A percentile compares a stretch with the other conserved stretches of the same genome.
phyloP scores from a whole-genome alignment of 1,140 invertebrate species.

The Plectrocnemia conspersa region DNA sequence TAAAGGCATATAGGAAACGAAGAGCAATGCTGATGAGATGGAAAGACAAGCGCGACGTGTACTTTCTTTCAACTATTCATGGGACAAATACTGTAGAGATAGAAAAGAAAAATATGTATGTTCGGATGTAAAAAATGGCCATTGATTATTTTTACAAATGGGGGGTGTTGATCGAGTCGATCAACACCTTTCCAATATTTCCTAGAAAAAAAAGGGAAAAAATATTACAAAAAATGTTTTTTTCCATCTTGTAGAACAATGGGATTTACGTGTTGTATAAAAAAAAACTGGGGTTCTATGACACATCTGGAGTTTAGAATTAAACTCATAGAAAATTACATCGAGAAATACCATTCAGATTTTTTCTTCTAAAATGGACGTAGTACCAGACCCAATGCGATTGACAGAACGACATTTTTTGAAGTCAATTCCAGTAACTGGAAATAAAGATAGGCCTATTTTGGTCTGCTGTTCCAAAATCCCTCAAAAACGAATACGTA shows the following conservation, averaged over 20 bases:
- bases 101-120: conserved; percentile 3
- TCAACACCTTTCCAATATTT: conserved; percentile 11
- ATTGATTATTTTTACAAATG: conserved; percentile 17
- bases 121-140: no score
- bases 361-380: conserved; percentile 9
- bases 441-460: conserved; percentile 2
- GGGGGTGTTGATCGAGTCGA: conserved; percentile 21
- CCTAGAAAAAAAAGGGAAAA: conserved; percentile 20
- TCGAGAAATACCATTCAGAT: conserved; percentile 5
- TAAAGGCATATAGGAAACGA: conserved; percentile 6
- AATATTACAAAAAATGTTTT: conserved; percentile 20
- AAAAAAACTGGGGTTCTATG: conserved; percentile 11
- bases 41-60: conserved; percentile 20
- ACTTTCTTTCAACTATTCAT: conserved; percentile 21
- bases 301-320: conserved; percentile 15
- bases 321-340: conserved; percentile 12
- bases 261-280: conserved; percentile 17
- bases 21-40: conserved; percentile 22
- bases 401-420: conserved; percentile 4
- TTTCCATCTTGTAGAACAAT: conserved; percentile 14
- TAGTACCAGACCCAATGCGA: conserved; percentile 1
- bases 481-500: neutral
- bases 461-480: conserved; percentile 3
- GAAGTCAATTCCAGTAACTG: conserved; percentile 1
- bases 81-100: conserved; percentile 10